phyloP scores from a whole-genome alignment of 1,140 invertebrate genomes.

The Eciton burchellii region DNA sequence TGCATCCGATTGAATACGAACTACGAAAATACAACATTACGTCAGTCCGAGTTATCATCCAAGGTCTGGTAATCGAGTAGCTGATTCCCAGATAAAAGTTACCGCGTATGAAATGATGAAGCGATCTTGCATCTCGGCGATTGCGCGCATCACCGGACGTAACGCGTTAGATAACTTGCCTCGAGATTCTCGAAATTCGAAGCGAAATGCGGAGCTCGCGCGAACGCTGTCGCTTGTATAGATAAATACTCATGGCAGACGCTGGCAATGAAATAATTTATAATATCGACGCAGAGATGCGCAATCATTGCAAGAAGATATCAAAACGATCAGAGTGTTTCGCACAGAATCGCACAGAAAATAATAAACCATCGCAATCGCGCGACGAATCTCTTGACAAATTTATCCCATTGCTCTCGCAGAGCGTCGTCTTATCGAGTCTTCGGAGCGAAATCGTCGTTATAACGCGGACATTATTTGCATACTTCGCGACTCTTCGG shows the following conservation, averaged over 20 bases:
- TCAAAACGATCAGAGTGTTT: too few relatives aligned
- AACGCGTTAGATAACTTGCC: background rate
- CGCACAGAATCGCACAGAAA: background rate
- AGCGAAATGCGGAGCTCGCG: too few relatives aligned
- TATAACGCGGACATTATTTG: background rate
- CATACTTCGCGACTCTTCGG: background rate
- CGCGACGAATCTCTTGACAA: background rate
- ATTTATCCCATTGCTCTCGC: background rate
- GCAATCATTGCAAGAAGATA: too few relatives aligned
- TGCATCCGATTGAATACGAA: background rate
- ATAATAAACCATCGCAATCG: background rate
- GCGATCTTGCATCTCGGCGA: background rate
- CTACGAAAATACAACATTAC: conserved; percentile 40
- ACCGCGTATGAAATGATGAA: background rate
- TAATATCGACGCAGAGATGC: too few relatives aligned
- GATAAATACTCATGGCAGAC: too few relatives aligned
- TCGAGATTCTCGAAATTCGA: too few relatives aligned
- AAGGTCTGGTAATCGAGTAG: conserved; percentile 43
- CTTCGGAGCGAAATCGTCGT: background rate
- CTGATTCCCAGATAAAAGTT: conserved; percentile 7
- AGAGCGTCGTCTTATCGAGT: background rate
- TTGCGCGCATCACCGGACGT: too few relatives aligned
- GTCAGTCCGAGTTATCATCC: conserved; percentile 24
- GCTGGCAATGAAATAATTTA: background rate
- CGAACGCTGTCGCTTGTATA: too few relatives aligned